Evolutionary conservation across 2,888 invertebrate species (phyloP).

Genomic region (Pasiphila rectangulata): DNA sequence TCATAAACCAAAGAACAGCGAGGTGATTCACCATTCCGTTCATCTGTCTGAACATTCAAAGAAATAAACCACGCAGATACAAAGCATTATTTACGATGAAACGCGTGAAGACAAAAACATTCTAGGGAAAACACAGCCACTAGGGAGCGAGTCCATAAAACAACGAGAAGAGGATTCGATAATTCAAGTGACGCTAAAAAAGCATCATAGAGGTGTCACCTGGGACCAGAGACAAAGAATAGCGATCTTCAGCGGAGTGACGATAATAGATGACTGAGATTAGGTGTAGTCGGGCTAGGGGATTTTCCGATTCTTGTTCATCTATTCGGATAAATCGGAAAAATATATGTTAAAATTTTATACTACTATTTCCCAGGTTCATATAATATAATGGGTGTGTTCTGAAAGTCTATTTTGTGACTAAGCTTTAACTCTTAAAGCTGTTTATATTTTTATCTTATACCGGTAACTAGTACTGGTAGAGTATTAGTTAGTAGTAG

Average conservation of each 20-base stretch:
- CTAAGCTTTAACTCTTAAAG: too few relatives aligned
- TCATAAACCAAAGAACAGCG: neutral
- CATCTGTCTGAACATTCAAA: neutral
- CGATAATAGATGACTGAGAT: constrained; percentile 48
- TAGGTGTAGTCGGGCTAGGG: neutral
- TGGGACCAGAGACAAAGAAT: constrained; percentile 47
- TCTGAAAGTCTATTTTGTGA: too few relatives aligned
- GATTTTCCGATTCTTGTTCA: constrained; percentile 1
- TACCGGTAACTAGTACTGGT: too few relatives aligned
- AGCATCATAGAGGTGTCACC: constrained; percentile 44
- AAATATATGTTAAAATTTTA: too few relatives aligned
- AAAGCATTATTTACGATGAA: constrained; percentile 41
- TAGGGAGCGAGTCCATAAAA: constrained; percentile 38
- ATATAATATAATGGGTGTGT: too few relatives aligned
- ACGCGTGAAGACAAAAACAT: constrained; percentile 34
- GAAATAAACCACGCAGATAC: constrained; percentile 2
- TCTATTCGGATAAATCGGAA: neutral
- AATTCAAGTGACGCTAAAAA: constrained; percentile 51
- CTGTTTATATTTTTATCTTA: too few relatives aligned
- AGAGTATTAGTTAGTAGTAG: too few relatives aligned
- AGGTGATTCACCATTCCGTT: neutral
- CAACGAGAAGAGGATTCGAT: constrained; percentile 43
- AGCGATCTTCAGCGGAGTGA: constrained; percentile 39
- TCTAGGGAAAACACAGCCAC: constrained; percentile 43
- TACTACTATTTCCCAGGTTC: too few relatives aligned